Base-by-base conservation (phyloP, 2,113 vertebrate genomes). In the Tautogolabrus adspersus region DNA sequence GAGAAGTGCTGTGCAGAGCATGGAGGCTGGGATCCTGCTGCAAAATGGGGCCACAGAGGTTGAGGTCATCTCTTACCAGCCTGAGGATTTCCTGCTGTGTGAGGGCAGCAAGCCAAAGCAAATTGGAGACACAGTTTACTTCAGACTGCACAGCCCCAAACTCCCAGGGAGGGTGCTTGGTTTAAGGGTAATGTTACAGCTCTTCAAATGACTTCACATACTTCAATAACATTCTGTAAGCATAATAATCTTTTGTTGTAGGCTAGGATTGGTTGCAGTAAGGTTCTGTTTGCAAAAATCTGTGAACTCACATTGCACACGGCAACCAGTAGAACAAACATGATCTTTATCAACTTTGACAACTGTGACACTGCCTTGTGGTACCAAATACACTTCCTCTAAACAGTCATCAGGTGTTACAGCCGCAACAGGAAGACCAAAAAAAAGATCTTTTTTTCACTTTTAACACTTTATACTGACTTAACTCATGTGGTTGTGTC, bases 131-230 rank as follows among this genome's bases (percentile, higher is more conserved):
- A 81, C 84, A 1, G 78, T 90, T 72, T 96, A 94, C 82, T 95
- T 94, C 87, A 77, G 67, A 0, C 81, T 96, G 82, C 87, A 72
- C 19, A 93, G 91, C 34, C 18, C 80, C 10, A 87, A 73, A 0
- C 4, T 78, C 37, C 79, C 77, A 0, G 91, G 84, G 67, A 85
- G 93, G 70, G 61, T 89, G 46, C 38, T 95, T 0, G 87, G 91
- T 0, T 92, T 94, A 79, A 95, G 94, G 95, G 95, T 96, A 92
- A 94, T 6, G 19, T 16, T 22, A 10, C 19, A 52, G 16, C 42
- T 52, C n/a, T 23, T 51, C 16, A 12, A 49, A 40, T 56, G 6
- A 12, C 21, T 62, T 13, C 12, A 40, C 19, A 58, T 2, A 19
- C 61, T 23, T 23, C 23, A 38, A 63, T 26, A 3, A 55, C 15